Evolutionary conservation across 1,140 invertebrate genomes (phyloP).

Genomic region (Hormaphis cornu): DNA sequence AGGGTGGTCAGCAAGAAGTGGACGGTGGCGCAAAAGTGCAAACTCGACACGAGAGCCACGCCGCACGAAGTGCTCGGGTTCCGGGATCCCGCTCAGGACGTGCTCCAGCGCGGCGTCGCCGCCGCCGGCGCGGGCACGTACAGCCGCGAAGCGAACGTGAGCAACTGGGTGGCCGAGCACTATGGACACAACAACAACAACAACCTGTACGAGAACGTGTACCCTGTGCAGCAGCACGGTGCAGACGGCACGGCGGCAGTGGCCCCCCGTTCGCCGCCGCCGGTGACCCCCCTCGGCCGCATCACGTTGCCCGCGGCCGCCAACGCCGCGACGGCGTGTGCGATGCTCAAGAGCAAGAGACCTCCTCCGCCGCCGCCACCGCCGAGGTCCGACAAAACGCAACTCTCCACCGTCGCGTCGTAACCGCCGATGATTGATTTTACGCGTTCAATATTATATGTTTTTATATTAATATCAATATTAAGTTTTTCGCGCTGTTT

Average conservation of each 20-base stretch:
- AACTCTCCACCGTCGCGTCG: slow-evolving; percentile 47
- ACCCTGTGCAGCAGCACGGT: slow-evolving; percentile 42
- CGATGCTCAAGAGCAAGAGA: slow-evolving; percentile 45
- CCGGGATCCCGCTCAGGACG: slow-evolving; percentile 56
- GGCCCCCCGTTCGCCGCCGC: background rate
- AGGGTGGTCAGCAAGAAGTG: slow-evolving; percentile 88
- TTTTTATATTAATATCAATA: too few species aligned
- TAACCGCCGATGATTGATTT: too few species aligned
- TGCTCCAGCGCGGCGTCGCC: slow-evolving; percentile 52
- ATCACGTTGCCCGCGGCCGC: slow-evolving; percentile 23
- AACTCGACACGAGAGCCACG: slow-evolving; percentile 68
- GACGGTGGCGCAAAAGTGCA: slow-evolving; percentile 86
- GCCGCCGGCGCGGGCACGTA: slow-evolving; percentile 66
- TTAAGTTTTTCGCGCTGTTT: too few species aligned
- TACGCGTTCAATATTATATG: too few species aligned
- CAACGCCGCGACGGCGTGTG: slow-evolving; percentile 39
- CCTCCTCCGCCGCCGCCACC: slow-evolving; percentile 67
- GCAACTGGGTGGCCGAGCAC: slow-evolving; percentile 82
- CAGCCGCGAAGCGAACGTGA: slow-evolving; percentile 72
- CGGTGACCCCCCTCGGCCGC: slow-evolving; percentile 3
- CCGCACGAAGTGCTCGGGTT: slow-evolving; percentile 86
- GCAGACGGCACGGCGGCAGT: background rate
- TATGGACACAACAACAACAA: slow-evolving; percentile 53
- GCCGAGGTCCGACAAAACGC: slow-evolving; percentile 66
- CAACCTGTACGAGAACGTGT: slow-evolving; percentile 54